phyloP scores from a whole-genome alignment of 37 sponge, comb jelly and placozoan genomes.

The Geodia barretti region DNA sequence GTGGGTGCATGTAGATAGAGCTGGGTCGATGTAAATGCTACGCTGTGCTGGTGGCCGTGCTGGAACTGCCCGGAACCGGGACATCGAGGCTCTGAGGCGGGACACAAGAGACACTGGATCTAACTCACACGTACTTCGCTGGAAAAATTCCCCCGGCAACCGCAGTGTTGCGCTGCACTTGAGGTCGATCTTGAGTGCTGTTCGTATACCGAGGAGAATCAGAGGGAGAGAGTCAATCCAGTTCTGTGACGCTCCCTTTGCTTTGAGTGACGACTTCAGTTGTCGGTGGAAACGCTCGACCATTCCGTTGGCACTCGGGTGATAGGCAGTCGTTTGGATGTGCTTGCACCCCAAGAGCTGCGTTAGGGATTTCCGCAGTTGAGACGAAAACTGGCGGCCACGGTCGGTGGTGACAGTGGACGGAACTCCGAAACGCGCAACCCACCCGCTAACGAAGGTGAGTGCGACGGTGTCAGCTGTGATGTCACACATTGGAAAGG shows the following conservation, averaged over 20 bases:
- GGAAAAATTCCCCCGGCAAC: slow-evolving; percentile 56
- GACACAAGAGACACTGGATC: no score
- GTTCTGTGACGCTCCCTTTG: not conserved
- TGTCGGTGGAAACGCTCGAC: slow-evolving; percentile 50
- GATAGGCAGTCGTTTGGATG: slow-evolving; percentile 44
- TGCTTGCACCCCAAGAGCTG: slow-evolving; percentile 21
- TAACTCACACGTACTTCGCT: no score
- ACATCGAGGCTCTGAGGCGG: no score
- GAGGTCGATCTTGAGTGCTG: slow-evolving; percentile 41
- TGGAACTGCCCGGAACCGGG: no score
- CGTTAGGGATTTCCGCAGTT: slow-evolving; percentile 14
- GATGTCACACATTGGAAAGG: slow-evolving; percentile 13
- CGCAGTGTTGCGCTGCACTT: slow-evolving; percentile 43
- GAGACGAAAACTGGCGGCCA: slow-evolving; percentile 51
- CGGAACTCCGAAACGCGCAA: slow-evolving; percentile 14
- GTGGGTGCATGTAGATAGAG: not conserved
- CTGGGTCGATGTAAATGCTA: not conserved
- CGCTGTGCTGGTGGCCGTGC: not conserved
- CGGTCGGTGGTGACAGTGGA: slow-evolving; percentile 58
- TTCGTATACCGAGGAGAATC: slow-evolving; percentile 46
- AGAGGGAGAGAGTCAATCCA: slow-evolving; percentile 52
- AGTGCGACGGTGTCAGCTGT: slow-evolving; percentile 2
- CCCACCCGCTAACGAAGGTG: slow-evolving; percentile 1
- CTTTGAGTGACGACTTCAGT: slow-evolving; percentile 42
- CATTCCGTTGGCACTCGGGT: slow-evolving; percentile 52